Percentiles rank a stretch among this genome's conserved stretches.
These are phyloP conservation scores for Tenthredo mesomela DNA, from an alignment of 2,888 invertebrate genomes.

Conservation along the genomic window DNA sequence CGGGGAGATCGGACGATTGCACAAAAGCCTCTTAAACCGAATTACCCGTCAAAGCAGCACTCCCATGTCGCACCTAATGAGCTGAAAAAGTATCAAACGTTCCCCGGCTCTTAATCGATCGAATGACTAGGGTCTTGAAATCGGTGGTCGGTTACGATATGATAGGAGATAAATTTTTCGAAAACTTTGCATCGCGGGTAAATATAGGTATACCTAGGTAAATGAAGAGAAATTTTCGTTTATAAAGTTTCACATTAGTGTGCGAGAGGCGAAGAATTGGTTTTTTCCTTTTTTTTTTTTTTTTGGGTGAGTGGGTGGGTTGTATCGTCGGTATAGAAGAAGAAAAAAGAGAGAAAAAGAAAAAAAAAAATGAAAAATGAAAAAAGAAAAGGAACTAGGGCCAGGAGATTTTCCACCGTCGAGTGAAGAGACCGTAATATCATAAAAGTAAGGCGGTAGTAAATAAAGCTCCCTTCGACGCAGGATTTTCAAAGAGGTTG, in stretches of 20 bases:
- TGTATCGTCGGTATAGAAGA: background rate
- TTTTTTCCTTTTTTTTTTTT: background rate
- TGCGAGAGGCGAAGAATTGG: background rate
- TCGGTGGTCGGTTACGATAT: background rate
- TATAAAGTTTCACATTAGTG: background rate
- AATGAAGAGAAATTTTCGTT: background rate
- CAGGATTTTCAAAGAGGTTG: slow-evolving; percentile 37
- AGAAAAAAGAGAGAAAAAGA: background rate
- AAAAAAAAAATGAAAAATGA: background rate
- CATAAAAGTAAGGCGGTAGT: slow-evolving; percentile 40
- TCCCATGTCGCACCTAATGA: slow-evolving; percentile 28
- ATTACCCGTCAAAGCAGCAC: slow-evolving; percentile 35
- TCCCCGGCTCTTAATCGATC: slow-evolving; percentile 37
- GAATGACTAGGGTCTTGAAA: slow-evolving; percentile 10
- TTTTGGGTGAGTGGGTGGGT: background rate
- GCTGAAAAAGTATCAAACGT: slow-evolving; percentile 28
- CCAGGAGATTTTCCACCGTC: background rate
- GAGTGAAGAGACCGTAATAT: slow-evolving; percentile 36
- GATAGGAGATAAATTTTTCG: background rate
- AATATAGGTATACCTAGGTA: no score
- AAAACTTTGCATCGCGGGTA: background rate
- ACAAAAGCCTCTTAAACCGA: slow-evolving; percentile 43
- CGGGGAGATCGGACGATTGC: slow-evolving; percentile 32
- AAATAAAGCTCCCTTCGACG: slow-evolving; percentile 4
- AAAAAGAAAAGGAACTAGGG: background rate